Conservation (phyloP, 2,797 vertebrate genomes). For the Rhyacichthys aspro region DNA sequence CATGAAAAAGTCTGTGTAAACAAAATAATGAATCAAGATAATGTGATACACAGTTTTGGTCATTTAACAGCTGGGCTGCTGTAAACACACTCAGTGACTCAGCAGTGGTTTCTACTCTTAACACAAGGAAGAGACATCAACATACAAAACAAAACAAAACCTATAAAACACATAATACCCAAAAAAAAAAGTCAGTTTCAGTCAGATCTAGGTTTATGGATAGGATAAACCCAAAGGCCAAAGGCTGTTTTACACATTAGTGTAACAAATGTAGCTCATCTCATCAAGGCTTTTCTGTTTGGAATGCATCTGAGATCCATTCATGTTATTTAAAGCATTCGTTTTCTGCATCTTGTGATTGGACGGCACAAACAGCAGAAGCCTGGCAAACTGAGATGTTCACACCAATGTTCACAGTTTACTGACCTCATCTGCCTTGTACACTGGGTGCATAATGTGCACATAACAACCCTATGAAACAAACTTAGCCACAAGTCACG, state of each 20-base stretch:
- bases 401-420: too few species aligned
- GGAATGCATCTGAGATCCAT: neutral
- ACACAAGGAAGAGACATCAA: slow-evolving; percentile 8
- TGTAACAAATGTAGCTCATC: neutral
- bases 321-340: neutral
- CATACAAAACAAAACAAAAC: slow-evolving; percentile 10
- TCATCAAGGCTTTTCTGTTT: neutral
- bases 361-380: neutral
- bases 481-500: neutral
- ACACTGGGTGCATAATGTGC: neutral
- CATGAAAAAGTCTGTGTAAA: too few species aligned
- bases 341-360: neutral
- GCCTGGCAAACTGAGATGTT: too few species aligned
- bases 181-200: slow-evolving; percentile 1
- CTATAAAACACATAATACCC: too few species aligned
- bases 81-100: too few species aligned
- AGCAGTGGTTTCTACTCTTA: slow-evolving; percentile 18
- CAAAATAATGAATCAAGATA: too few species aligned
- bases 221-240: too few species aligned
- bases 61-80: too few species aligned
- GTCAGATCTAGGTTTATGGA: too few species aligned
- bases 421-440: too few species aligned
- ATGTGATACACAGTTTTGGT: too few species aligned
- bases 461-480: neutral
- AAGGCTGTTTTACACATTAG: neutral